Conservation (phyloP, 2,797 vertebrate species). For the Girardinus metallicus region DNA sequence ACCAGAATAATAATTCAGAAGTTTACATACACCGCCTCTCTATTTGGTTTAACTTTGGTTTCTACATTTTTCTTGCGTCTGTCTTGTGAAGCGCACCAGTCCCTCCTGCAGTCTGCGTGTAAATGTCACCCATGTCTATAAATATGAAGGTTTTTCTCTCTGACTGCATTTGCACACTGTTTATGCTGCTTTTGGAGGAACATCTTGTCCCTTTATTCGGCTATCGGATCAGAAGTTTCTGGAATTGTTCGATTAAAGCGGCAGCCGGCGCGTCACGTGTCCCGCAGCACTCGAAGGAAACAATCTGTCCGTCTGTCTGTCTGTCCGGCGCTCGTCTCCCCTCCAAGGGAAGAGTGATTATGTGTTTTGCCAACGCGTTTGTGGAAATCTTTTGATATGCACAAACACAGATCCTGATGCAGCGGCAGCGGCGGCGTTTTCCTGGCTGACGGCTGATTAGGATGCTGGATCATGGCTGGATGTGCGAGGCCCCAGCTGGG, state of each 20-base stretch:
- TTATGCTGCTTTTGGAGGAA: background rate
- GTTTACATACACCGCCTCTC: background rate
- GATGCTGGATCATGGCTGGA: conserved; percentile 83
- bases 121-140: background rate
- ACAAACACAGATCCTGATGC: conserved; percentile 81
- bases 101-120: background rate
- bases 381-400: conserved; percentile 81
- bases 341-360: conserved; percentile 76
- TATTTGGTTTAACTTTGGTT: background rate
- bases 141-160: background rate
- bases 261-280: conserved; percentile 26
- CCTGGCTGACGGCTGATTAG: conserved; percentile 81
- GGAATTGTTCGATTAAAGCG: conserved; percentile 1
- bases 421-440: conserved; percentile 65
- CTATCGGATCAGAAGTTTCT: background rate
- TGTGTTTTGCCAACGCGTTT: conserved; percentile 80
- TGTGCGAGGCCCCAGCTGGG: conserved; percentile 82
- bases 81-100: background rate
- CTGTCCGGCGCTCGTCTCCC: conserved; percentile 28
- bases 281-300: conserved; percentile 39
- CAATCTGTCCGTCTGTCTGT: conserved; percentile 40
- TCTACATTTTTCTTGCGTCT: background rate
- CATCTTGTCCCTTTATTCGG: background rate
- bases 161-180: background rate
- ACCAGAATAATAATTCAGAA: background rate